Evolutionary conservation across 2,888 invertebrate genomes (phyloP), one percentile per base, ranked within the genome.

Genomic region (Leptinotarsa tumamoca): DNA sequence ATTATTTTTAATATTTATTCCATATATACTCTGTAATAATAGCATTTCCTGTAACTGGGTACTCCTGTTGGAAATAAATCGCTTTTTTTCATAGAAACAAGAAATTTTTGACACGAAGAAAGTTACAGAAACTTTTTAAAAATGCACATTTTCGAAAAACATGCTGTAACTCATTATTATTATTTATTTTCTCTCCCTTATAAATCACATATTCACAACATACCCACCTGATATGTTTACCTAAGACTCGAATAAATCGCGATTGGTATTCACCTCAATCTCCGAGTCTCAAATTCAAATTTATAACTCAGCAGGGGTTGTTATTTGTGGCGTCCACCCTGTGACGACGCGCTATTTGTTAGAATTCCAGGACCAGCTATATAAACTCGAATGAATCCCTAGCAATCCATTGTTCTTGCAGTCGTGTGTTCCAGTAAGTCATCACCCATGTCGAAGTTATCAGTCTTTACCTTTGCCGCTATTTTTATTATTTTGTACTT

Each of bases 261-360:
- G 33, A 68, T 43, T 10, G 27, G 50, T 50, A 67, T 43, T 13
- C 10, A 43, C 58, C 23, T 58, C 58, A 23, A 58, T 21, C 58
- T 58, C 14, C 15, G 23, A 18, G 54, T 58, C 23, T 58, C n/a
- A 23, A 61, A 21, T 21, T 43, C 58, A 43, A 58, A 70, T 70
- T 70, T 58, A 50, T 70, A 58, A 58, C 58, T 43, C 70, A 27
- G 70, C 70, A 23, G 70, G 70, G 58, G 70, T 56, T 70, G 70
- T 70, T 70, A 18, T 70, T 61, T 21, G 33, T 56, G 33, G 18
- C 83, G 84, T 83, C 84, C 83, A 78, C 85, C 83, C 82, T 79
- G 80, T 79, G 83, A 51, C 75, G 68, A 51, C n/a, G 61, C 67
- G 67, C 71, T 67, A 74, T 72, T 68, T 77, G 68, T 71, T 68